Percentiles rank a stretch among this genome's conserved stretches.
Conservation (phyloP, 1,140 invertebrate species). For the Andrena cerasifolii region DNA sequence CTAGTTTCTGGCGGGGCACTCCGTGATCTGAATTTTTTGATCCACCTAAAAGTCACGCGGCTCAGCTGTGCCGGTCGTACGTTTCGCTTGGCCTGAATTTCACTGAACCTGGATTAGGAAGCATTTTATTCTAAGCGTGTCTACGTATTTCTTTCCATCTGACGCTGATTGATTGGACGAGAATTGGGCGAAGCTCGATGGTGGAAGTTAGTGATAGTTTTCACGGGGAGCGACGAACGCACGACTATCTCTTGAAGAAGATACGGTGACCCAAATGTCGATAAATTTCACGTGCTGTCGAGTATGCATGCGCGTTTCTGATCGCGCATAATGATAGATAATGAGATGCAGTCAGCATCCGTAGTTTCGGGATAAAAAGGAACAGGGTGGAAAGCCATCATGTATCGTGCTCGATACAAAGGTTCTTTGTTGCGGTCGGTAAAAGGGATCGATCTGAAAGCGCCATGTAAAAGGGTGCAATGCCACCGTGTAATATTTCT, state of each 20-base stretch:
- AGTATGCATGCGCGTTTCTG: conserved; percentile 8
- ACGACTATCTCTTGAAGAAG: not conserved
- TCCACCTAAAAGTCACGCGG: too few relatives aligned
- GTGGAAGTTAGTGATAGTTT: too few relatives aligned
- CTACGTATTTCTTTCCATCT: too few relatives aligned
- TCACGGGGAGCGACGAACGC: too few relatives aligned
- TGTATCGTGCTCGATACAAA: conserved; percentile 27
- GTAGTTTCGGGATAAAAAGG: conserved; percentile 12
- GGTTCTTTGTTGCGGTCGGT: not conserved
- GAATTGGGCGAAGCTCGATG: too few relatives aligned
- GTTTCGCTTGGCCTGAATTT: too few relatives aligned
- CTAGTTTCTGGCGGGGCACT: too few relatives aligned
- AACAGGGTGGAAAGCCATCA: not conserved
- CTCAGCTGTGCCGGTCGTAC: too few relatives aligned
- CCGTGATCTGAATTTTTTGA: too few relatives aligned
- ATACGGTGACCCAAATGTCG: conserved; percentile 11
- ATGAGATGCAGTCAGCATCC: conserved; percentile 41
- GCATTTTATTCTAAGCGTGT: too few relatives aligned
- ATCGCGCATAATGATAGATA: conserved; percentile 37
- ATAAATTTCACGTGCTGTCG: conserved; percentile 32
- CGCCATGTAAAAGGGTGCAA: not conserved
- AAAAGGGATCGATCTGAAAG: conserved; percentile 5
- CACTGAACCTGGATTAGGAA: too few relatives aligned
- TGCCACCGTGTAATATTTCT: not conserved
- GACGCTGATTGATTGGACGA: too few relatives aligned